phyloP scores from a whole-genome alignment of 2,797 vertebrate genomes.

The Semotilus atromaculatus region DNA sequence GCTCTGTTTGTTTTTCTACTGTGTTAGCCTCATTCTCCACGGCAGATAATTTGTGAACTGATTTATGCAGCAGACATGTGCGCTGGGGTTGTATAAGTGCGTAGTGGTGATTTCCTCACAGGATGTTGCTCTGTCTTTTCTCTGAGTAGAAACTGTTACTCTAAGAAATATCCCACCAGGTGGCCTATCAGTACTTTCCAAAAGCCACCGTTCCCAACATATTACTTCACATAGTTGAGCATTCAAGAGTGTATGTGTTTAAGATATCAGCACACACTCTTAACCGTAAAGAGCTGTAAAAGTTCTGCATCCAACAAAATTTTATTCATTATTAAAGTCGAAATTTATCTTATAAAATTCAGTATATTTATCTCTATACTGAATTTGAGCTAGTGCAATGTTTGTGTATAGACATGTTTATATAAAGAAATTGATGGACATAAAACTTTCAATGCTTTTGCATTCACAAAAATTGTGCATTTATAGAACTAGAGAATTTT shows the following conservation, averaged over 20 bases:
- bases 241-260: conserved; percentile 19
- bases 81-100: conserved; percentile 67
- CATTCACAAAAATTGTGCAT: no score
- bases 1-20: conserved; percentile 70
- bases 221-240: conserved; percentile 29
- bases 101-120: conserved; percentile 65
- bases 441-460: not conserved
- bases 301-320: not conserved
- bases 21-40: conserved; percentile 66
- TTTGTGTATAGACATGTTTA: not conserved
- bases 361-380: not conserved
- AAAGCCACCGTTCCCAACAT: conserved; percentile 38
- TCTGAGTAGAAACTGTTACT: conserved; percentile 26
- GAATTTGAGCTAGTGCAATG: not conserved
- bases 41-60: conserved; percentile 58
- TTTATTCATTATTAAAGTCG: not conserved
- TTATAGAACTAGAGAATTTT: not conserved
- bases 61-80: conserved; percentile 73
- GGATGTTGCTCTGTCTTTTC: conserved; percentile 51
- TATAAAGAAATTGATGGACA: not conserved
- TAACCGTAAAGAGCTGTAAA: not conserved
- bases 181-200: conserved; percentile 35
- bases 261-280: not conserved
- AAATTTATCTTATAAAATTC: not conserved
- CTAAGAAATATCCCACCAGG: conserved; percentile 48